Evolutionary conservation across 2,797 vertebrate genomes (phyloP), one percentile per base, ranked within the genome.

Genomic region (Gila robusta): DNA sequence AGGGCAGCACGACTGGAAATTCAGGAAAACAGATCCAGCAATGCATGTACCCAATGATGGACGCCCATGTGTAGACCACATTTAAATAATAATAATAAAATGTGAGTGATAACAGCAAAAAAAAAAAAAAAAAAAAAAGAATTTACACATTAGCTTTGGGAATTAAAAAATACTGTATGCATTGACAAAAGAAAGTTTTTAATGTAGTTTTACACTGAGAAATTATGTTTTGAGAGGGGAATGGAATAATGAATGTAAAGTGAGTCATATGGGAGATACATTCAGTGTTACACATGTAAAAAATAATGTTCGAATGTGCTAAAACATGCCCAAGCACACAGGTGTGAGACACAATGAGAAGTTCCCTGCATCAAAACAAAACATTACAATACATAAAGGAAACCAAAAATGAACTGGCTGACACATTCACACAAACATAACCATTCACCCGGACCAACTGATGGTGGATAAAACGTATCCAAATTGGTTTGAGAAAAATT

Each of bases 231-330:
- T 47, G 39, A 79, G 78, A 81, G 41, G 70, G 54, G 70, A 86
- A 85, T 5, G 21, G 28, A 86, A 32, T 59, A 67, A 81, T 73
- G 56, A 73, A 32, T 79, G 49, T 17, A 83, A 62, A 69, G 47
- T 8, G 14, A 62, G 35, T 72, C 44, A 47, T 77, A 54, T 78
- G 82, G 14, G 85, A 19, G 71, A 79, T 91, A 92, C 91, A 91
- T 93, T 93, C 87, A n/a, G 89, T 70, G 85, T 47, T 90, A 78
- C 21, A 82, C 62, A 4, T 86, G 87, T 49, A 44, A 78, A 88
- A 91, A 88, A 80, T 70, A 88, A 32, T 72, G 56, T 82, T 49
- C 16, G 77, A 91, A 89, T 87, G 83, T 81, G 28, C 7, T 7
- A 79, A 88, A 90, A 88, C 59, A 81, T 49, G 41, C 64, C 28